A percentile compares a stretch with the other conserved stretches of the same genome.
Conservation (phyloP, 2,888 invertebrate genomes). For the Philonicus albiceps region DNA sequence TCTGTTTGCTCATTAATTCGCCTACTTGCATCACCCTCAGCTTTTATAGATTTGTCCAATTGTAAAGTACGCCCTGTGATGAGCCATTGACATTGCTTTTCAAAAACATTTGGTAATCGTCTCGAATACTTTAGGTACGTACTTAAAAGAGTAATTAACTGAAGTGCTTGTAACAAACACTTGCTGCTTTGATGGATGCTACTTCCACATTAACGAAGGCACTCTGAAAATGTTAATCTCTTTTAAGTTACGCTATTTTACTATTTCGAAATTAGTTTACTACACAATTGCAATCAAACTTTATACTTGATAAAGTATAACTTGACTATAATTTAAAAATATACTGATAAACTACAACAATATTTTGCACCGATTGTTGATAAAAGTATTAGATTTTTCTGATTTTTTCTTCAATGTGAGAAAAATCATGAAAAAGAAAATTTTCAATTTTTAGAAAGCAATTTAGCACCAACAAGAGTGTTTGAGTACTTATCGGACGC, state of each 20-base stretch:
- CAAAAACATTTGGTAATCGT: slow-evolving; percentile 14
- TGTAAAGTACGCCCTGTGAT: neutral
- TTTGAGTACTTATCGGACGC: no score
- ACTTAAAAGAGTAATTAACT: neutral
- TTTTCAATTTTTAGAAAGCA: no score
- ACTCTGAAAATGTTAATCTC: neutral
- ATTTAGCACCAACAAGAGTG: no score
- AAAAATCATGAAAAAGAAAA: no score
- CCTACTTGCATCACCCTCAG: neutral
- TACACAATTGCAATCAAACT: neutral
- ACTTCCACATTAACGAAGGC: neutral
- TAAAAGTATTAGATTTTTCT: no score
- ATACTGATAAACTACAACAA: no score
- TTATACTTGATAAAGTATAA: no score
- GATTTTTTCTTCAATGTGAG: no score
- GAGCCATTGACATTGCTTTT: slow-evolving; percentile 25
- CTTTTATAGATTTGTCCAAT: neutral
- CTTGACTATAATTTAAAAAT: no score
- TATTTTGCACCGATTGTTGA: no score
- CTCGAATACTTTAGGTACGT: neutral
- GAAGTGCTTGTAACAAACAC: neutral
- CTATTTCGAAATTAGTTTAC: neutral
- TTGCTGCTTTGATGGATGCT: neutral
- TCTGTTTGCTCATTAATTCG: neutral
- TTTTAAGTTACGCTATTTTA: neutral